Evolutionary conservation across 1,140 invertebrate species (phyloP).

Genomic region (Phymorhynchus buccinoides): DNA sequence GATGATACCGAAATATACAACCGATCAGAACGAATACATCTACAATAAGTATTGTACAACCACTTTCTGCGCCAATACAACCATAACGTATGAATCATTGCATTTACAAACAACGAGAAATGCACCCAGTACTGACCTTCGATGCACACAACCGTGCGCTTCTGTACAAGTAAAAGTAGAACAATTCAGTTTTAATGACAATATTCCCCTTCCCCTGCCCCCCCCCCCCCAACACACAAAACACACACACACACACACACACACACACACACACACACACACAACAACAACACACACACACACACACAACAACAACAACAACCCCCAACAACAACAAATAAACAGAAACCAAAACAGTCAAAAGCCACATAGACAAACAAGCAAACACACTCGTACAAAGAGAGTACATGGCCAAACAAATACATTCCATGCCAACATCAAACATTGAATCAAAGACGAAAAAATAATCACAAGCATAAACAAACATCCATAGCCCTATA

Average conservation of each 20-base stretch:
- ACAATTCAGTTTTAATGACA: too few relatives aligned
- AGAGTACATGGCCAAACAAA: too few relatives aligned
- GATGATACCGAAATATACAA: constrained; percentile 28
- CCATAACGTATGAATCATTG: neutral
- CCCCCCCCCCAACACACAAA: neutral
- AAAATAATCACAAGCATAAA: too few relatives aligned
- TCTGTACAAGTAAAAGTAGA: neutral
- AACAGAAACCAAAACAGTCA: constrained; percentile 4
- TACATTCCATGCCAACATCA: too few relatives aligned
- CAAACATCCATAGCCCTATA: too few relatives aligned
- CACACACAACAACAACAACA: too few relatives aligned
- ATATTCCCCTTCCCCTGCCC: neutral
- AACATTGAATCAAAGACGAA: too few relatives aligned
- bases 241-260: constrained; percentile 1
- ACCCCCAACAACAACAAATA: too few relatives aligned
- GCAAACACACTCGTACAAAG: too few relatives aligned
- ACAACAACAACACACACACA: too few relatives aligned
- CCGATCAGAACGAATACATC: neutral
- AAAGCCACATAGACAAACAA: too few relatives aligned
- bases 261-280: constrained; percentile 20
- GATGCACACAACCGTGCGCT: neutral
- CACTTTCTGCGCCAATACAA: neutral
- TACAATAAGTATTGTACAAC: neutral
- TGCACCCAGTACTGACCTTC: neutral
- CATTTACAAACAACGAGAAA: neutral